These are phyloP conservation scores for Sebastes taczanowskii DNA, from an alignment of 2,797 vertebrate species.

Conservation along the genomic window DNA sequence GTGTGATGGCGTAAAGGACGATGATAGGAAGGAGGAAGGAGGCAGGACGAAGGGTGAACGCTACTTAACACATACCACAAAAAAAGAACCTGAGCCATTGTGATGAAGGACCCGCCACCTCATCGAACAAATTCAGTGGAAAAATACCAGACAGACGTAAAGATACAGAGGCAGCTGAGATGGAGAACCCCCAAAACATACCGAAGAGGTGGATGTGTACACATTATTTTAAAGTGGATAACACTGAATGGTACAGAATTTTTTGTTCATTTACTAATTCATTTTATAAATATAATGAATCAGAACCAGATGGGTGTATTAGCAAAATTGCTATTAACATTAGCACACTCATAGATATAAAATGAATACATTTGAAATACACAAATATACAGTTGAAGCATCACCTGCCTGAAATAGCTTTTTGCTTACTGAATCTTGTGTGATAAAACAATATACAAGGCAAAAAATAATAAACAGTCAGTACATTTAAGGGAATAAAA, in stretches of 20 bases:
- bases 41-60: conserved; percentile 19
- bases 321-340: neutral
- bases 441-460: neutral
- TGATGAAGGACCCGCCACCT: conserved; percentile 30
- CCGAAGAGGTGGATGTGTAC: neutral
- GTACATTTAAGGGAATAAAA: too few relatives aligned
- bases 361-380: neutral
- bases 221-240: neutral
- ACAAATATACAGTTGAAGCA: neutral
- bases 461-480: neutral
- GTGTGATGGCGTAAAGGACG: conserved; percentile 46
- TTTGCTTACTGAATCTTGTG: neutral
- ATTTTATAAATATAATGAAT: neutral
- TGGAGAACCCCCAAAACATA: neutral
- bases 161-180: neutral
- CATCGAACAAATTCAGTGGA: conserved; percentile 48
- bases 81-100: neutral
- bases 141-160: conserved; percentile 53
- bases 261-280: neutral
- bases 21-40: conserved; percentile 29
- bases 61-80: conserved; percentile 30
- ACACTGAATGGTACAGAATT: neutral
- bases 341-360: neutral
- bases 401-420: neutral
- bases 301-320: neutral